A percentile compares a stretch with the other conserved stretches of the same genome.
Conservation (phyloP, 2,797 vertebrate genomes). For the Hylomyscus alleni region DNA sequence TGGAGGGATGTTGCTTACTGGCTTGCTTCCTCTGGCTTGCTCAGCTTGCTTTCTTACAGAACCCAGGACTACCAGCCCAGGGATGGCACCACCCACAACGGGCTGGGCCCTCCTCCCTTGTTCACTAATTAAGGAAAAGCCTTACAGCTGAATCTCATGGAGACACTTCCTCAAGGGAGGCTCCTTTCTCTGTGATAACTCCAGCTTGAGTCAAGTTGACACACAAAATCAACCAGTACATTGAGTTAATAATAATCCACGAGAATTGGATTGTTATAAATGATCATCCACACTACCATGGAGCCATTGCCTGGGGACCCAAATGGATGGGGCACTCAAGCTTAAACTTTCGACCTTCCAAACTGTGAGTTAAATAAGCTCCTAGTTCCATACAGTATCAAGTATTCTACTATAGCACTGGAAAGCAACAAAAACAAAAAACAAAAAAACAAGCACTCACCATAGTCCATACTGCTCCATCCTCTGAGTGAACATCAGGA, state of each 20-base stretch:
- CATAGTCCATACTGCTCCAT: not conserved
- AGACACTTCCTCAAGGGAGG: too few species aligned
- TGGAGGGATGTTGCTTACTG: too few species aligned
- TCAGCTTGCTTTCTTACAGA: too few species aligned
- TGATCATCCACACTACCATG: not conserved
- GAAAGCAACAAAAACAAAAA: not conserved
- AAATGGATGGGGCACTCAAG: not conserved
- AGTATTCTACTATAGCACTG: not conserved
- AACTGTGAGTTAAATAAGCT: not conserved
- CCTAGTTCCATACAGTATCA: not conserved
- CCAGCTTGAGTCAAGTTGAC: too few species aligned
- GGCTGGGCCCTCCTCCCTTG: too few species aligned
- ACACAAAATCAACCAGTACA: too few species aligned
- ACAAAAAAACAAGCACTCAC: not conserved
- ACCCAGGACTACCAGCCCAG: too few species aligned
- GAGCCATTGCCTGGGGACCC: not conserved
- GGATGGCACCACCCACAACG: too few species aligned
- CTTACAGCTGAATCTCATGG: too few species aligned
- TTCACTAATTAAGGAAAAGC: too few species aligned
- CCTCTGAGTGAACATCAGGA: rapidly evolving
- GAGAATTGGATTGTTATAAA: not conserved
- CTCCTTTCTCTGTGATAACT: too few species aligned
- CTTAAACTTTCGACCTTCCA: not conserved
- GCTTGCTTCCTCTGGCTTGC: too few species aligned
- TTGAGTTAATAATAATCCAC: not conserved